Conservation (phyloP, 1,140 invertebrate genomes). For the Dufourea novaeangliae region DNA sequence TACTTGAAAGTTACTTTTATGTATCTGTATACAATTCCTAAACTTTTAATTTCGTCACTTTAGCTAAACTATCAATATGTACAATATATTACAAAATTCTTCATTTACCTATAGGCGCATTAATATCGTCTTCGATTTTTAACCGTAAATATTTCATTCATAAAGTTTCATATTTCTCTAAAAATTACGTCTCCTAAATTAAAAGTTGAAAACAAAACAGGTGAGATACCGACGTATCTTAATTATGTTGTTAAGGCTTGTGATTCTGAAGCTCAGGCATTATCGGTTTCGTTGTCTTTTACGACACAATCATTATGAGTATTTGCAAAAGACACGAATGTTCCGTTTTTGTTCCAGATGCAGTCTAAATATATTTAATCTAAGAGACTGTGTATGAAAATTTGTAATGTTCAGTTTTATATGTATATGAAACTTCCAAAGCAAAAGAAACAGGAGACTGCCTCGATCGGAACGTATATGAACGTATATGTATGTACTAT, state of each 20-base stretch:
- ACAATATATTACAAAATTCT: constrained; percentile 80
- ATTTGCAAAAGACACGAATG: neutral
- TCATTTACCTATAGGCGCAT: constrained; percentile 40
- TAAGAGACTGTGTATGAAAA: neutral
- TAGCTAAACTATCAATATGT: constrained; percentile 76
- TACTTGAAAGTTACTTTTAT: neutral
- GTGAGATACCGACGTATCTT: neutral
- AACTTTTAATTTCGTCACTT: constrained; percentile 14
- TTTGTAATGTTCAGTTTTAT: neutral
- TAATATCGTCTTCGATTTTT: constrained; percentile 16
- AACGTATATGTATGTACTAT: neutral
- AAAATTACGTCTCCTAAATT: neutral
- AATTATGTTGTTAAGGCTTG: neutral
- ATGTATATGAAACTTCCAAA: neutral
- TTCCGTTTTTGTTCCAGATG: neutral
- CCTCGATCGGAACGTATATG: neutral
- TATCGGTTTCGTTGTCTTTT: neutral
- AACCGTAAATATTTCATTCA: neutral
- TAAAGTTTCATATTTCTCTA: neutral
- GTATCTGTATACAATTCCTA: constrained; percentile 5
- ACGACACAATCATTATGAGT: neutral
- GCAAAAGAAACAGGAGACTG: neutral
- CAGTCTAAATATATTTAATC: neutral
- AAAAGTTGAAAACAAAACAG: neutral
- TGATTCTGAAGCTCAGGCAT: neutral